Base-by-base conservation (phyloP, 2,797 vertebrate genomes). In the Leptatherina wallacei region DNA sequence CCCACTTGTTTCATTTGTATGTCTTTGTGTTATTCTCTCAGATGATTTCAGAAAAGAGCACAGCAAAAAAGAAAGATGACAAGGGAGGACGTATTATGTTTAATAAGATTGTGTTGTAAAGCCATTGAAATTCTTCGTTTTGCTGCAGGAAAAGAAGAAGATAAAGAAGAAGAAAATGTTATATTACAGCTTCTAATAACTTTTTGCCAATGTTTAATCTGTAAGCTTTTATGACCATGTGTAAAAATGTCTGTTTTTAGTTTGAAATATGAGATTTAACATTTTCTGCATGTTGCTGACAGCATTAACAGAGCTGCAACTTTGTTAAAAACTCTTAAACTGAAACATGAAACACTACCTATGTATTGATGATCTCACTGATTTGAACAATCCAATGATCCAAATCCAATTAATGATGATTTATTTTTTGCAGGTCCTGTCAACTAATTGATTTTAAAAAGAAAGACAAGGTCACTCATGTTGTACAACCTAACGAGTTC, bases 141-240 rank as follows among this genome's bases (percentile, higher is more conserved):
- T 86, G 85, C 78, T 64, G 81, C 84, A 84, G 80, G 65, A 75
- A 85, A 77, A 13, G 2, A 38, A 42, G 35, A 38, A 36, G 24
- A 58, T 56, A 59, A 80, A 68, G 18, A 77, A 30, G 60, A 86
- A 81, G 63, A 88, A 79, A 88, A 62, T 47, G 69, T 85, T 82
- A 84, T 88, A 91, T 91, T 84, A 90, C 91, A 91, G 80, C 84
- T 85, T 90, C 75, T 88, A 89, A 91, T 85, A 87, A 70, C n/a
- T 84, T 89, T 90, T 83, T 83, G 78, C 77, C 84, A 85, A 85
- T 87, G 87, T 92, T 84, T 88, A 88, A 78, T 88, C 83, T 90
- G 56, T 83, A 85, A 82, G 86, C 78, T 86, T 82, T 86, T 76
- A 89, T 85, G 72, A 73, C 78, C 78, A 68, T 10, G 4, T 85